Evolutionary conservation across 2,797 vertebrate species (phyloP), one percentile per base, ranked within the genome.

Genomic region (Pagetopsis macropterus): DNA sequence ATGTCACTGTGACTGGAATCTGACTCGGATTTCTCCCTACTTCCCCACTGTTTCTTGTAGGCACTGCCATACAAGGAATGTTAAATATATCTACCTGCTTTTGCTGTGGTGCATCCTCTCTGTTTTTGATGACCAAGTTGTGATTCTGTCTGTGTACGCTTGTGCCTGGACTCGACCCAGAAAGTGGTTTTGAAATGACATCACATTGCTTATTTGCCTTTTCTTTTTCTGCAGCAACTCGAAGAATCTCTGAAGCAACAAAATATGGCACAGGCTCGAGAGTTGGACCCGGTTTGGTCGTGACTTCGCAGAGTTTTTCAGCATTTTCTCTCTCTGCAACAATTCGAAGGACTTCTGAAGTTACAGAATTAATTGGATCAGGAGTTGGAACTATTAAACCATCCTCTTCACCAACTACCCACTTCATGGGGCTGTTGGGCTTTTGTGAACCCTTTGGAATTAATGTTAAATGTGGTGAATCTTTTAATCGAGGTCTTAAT

Each of bases 341-440:
- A 46, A 78, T 49, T n/a, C 48, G 81, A 17, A 87, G 51, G 43
- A 81, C 70, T 31, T 88, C 73, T 40, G 90, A 76, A 16, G 71
- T 76, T 52, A 86, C 49, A 4, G 78, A 77, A 8, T 58, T 33
- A 21, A 72, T 37, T 17, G 79, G 77, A 55, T 82, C 82, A 9
- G 72, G 44, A 55, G 54, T 46, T 9, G 79, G 75, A 14, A 84
- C 60, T 0, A 13, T 2, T 5, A 63, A 50, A 40, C 46, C 59
- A 9, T 76, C 49, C 1, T 77, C 80, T n/a, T 88, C 91, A 63
- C 94, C 90, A 46, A 94, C 84, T 16, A 88, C 83, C 94, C 94
- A 94, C 69, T 91, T 91, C 9, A 87, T 87, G 11, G 93, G 94
- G 67, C 91, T 81, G 40, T 82, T 75, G 12, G 81, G 72, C 15